Base-by-base conservation (phyloP, 2,797 vertebrate genomes). In the Menidia menidia region DNA sequence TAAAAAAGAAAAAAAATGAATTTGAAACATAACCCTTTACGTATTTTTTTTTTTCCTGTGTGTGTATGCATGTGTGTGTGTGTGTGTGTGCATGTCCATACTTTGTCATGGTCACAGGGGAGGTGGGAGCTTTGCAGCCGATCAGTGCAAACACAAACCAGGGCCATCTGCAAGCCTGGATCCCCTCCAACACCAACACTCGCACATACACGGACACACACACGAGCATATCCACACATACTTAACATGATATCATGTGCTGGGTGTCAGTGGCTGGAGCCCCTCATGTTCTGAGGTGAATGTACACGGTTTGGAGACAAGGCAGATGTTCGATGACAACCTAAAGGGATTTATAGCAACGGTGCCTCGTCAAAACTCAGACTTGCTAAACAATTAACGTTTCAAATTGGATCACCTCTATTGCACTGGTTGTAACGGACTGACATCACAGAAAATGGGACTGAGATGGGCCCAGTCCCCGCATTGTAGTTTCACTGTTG, bases 141-240 rank as follows among this genome's bases (percentile, higher is more conserved):
- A 78, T 91, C 82, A 88, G 77, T 83, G 82, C 83, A 90, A 92
- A 92, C 89, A 92, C 85, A 91, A 92, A 90, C 88, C 89, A 92
- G 88, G 78, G 83, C 89, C 92, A 92, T 93, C 89, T 92, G 89
- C 87, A 90, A 47, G 84, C 77, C 88, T 93, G 92, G 92, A 90
- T 64, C 65, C 31, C 68, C 68, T 91, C 92, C 92, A 93, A 92
- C 70, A 88, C 70, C 81, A 92, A 92, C 88, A 92, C 85, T 55
- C 78, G 4, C 76, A 58, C 75, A 67, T 68, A 75, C 51, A 73
- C 10, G 8, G 7, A 7, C 35, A 39, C 35, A 7, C 35, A 39
- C 70, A 68, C 63, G 32, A 63, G 73, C 56, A 35, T 53, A 70
- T 58, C 43, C 68, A 72, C 60, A 64, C 55, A 73, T 64, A 62